Base-by-base conservation (phyloP, 2,888 invertebrate genomes). In the Alloscopus bannaensis region DNA sequence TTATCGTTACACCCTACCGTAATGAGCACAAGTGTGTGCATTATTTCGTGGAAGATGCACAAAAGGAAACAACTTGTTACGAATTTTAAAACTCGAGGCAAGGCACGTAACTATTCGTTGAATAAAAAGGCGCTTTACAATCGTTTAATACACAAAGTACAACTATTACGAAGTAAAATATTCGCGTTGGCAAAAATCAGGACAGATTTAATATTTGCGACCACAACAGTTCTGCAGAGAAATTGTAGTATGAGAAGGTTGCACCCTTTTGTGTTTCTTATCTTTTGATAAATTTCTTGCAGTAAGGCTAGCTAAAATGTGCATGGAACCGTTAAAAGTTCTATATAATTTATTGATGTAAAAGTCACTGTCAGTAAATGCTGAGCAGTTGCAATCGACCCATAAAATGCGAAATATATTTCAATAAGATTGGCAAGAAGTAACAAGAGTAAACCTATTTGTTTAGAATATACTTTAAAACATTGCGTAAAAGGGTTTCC, bases 21-120 rank as follows among this genome's bases (percentile, higher is more conserved):
- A n/a, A n/a, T n/a, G n/a, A n/a, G n/a, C n/a, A n/a, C n/a, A n/a
- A n/a, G n/a, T n/a, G n/a, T n/a, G n/a, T n/a, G n/a, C n/a, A n/a
- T n/a, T n/a, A n/a, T n/a, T n/a, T n/a, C n/a, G n/a, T n/a, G n/a
- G n/a, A n/a, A n/a, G n/a, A n/a, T n/a, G n/a, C n/a, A n/a, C n/a
- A n/a, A n/a, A n/a, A n/a, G n/a, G n/a, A n/a, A n/a, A n/a, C n/a
- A n/a, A n/a, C n/a, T n/a, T n/a, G n/a, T n/a, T n/a, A 36, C 36
- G n/a, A 13, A 36, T 36, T 26, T 57, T 57, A 57, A 57, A 57
- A 57, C 57, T 57, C 29, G 57, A 57, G 71, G 60, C 71, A 72
- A 72, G 71, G 71, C 71, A 72, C 71, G 50, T 62, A 72, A 62
- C 71, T 72, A 72, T 31, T 70, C 13, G 11, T 72, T 71, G 59